A percentile compares a stretch with the other conserved stretches of the same genome.
Evolutionary conservation across 2,797 vertebrate species (phyloP).

Genomic region (Coregonus sp.): DNA sequence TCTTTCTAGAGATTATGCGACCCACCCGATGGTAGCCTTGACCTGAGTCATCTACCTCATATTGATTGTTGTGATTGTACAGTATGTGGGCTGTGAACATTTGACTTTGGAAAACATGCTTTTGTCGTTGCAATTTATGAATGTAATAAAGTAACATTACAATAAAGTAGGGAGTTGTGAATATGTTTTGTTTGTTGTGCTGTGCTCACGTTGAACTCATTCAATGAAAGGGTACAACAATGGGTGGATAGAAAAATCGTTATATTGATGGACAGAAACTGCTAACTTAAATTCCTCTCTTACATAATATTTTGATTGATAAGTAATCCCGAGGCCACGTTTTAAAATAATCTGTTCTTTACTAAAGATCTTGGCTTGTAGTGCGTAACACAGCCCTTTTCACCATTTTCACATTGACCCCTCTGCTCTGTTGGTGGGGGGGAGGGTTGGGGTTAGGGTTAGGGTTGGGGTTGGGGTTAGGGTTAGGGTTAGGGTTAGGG

Average conservation of each 20-base stretch:
- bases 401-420: not conserved
- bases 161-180: constrained; percentile 13
- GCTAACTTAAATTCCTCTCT: not conserved
- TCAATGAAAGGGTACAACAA: not conserved
- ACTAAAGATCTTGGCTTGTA: not conserved
- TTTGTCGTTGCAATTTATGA: constrained; percentile 84
- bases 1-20: constrained; percentile 52
- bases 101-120: constrained; percentile 81
- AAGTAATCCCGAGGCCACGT: not conserved
- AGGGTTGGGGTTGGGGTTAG: too few species aligned
- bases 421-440: not conserved
- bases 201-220: not conserved
- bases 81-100: constrained; percentile 78
- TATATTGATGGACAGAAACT: not conserved
- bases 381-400: not conserved
- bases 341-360: not conserved
- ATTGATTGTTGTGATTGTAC: constrained; percentile 70
- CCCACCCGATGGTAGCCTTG: constrained; percentile 51
- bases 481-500: too few species aligned
- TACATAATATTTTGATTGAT: not conserved
- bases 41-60: constrained; percentile 95
- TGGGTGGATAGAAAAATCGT: too few species aligned
- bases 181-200: not conserved
- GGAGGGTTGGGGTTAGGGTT: too few species aligned
- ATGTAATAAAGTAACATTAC: constrained; percentile 81